Percentiles rank a stretch among this genome's conserved stretches.
Conservation (phyloP, 1,140 invertebrate genomes). For the Lineus longissimus region DNA sequence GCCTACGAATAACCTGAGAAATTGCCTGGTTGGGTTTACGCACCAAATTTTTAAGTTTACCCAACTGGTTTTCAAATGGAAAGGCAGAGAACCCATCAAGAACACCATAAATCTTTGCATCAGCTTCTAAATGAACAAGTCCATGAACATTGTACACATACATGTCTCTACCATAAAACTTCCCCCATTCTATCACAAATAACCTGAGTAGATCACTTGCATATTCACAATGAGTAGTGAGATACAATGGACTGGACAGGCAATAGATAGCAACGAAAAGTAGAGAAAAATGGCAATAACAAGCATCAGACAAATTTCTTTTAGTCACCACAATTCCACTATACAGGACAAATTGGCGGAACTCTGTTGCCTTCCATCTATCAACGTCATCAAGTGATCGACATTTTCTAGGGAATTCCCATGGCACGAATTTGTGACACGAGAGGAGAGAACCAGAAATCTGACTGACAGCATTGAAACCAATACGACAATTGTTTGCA, state of each 20-base stretch:
- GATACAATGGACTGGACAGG: slow-evolving; percentile 23
- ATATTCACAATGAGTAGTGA: slow-evolving; percentile 23
- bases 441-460: slow-evolving; percentile 19
- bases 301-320: slow-evolving; percentile 30
- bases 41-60: slow-evolving; percentile 44
- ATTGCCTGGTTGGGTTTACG: slow-evolving; percentile 28
- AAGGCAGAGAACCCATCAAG: slow-evolving; percentile 52
- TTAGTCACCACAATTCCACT: slow-evolving; percentile 9
- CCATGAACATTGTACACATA: slow-evolving; percentile 51
- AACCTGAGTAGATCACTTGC: slow-evolving; percentile 31
- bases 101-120: slow-evolving; percentile 47
- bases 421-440: slow-evolving; percentile 3
- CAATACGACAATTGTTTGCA: background rate
- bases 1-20: slow-evolving; percentile 26
- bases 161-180: slow-evolving; percentile 34
- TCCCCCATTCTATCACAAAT: slow-evolving; percentile 37
- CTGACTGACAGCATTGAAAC: background rate
- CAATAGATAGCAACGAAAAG: slow-evolving; percentile 42
- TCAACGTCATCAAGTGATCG: slow-evolving; percentile 33
- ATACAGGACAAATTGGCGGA: slow-evolving; percentile 48
- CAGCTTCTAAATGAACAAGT: slow-evolving; percentile 49
- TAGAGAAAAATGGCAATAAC: slow-evolving; percentile 51
- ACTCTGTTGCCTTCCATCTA: slow-evolving; percentile 50
- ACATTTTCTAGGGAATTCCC: slow-evolving; percentile 42
- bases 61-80: slow-evolving; percentile 54